A percentile compares a stretch with the other conserved stretches of the same genome.
Conservation (phyloP, 1,140 invertebrate species). For the Drosophila arizonae region DNA sequence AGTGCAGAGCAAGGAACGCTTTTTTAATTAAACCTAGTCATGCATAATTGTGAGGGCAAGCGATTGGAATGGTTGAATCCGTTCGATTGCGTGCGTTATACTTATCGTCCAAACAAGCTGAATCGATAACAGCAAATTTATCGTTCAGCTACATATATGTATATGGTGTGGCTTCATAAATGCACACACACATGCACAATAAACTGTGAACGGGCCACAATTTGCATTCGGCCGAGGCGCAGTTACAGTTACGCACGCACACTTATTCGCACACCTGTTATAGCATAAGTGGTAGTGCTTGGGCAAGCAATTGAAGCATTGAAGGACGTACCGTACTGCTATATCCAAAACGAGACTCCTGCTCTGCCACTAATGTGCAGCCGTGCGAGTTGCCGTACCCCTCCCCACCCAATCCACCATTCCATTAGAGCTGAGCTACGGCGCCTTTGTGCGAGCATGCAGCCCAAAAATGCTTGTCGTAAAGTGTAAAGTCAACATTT, state of each 20-base stretch:
- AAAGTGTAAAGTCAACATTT: constrained; percentile 74
- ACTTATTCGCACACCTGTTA: constrained; percentile 42
- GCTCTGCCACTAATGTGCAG: constrained; percentile 29
- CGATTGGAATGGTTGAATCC: neutral
- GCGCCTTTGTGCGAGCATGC: neutral
- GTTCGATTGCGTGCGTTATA: neutral
- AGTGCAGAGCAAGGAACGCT: neutral
- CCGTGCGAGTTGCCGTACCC: constrained; percentile 8
- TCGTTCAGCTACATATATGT: constrained; percentile 45
- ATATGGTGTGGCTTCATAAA: constrained; percentile 32
- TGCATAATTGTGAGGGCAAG: constrained; percentile 53
- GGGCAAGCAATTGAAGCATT: constrained; percentile 50
- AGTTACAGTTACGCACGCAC: constrained; percentile 56
- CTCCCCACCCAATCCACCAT: too few relatives aligned
- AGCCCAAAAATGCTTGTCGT: constrained; percentile 45
- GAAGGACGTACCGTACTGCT: constrained; percentile 19
- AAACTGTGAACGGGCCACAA: constrained; percentile 35
- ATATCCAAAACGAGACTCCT: constrained; percentile 22
- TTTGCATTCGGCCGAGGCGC: constrained; percentile 65
- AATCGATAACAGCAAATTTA: constrained; percentile 76
- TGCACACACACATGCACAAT: constrained; percentile 16
- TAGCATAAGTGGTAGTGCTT: constrained; percentile 50
- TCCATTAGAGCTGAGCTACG: too few relatives aligned
- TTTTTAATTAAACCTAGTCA: constrained; percentile 8
- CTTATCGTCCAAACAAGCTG: constrained; percentile 28